Base-by-base conservation (phyloP, 2,888 invertebrate species). In the Lapara coniferarum region DNA sequence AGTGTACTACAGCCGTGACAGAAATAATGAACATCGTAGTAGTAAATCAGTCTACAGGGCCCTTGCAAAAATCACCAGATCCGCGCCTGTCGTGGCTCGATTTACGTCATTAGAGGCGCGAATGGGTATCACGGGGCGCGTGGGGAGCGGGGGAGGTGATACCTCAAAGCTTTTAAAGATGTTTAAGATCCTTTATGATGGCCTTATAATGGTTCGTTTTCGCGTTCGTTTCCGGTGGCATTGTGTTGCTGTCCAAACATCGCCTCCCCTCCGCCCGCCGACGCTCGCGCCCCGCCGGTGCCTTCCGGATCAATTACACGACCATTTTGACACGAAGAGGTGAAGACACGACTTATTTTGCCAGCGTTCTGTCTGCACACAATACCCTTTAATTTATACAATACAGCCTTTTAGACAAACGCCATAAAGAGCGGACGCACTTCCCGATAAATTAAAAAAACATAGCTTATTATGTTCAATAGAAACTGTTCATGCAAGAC, bases 21-120 rank as follows among this genome's bases (percentile, higher is more conserved):
- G 8, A 37, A 37, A 7, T 37, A 37, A 8, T 37, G 37, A 37
- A 37, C 37, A 7, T 37, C 37, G 37, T 6, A 58, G 6, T 3
- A 51, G 19, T 30, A 66, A n/a, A 30, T 51, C 14, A 14, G 37
- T 30, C 37, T n/a, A 51, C 10, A 25, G n/a, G 10, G 53, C 30
- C 53, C 30, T 16, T 52, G 30, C 25, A 30, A 37, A 53, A 53
- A 14, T 56, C 53, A 56, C 51, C 52, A 52, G 46, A 46, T 67
- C 8, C 57, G 66, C 19, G 16, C 58, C 69, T 66, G 66, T 13
- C 14, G 19, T 16, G 58, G 69, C 83, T 91, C 90, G 82, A 80
- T 83, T 92, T 91, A 90, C 91, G 85, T 90, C 92, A 91, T 92
- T 92, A 92, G 85, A 82, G 81, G 79, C 72, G 71, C 75, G 76